Percentiles rank a stretch among this genome's conserved stretches.
These are phyloP conservation scores for Simalia tracyae DNA, from an alignment of 2,797 vertebrate species.

Conservation along the genomic window DNA sequence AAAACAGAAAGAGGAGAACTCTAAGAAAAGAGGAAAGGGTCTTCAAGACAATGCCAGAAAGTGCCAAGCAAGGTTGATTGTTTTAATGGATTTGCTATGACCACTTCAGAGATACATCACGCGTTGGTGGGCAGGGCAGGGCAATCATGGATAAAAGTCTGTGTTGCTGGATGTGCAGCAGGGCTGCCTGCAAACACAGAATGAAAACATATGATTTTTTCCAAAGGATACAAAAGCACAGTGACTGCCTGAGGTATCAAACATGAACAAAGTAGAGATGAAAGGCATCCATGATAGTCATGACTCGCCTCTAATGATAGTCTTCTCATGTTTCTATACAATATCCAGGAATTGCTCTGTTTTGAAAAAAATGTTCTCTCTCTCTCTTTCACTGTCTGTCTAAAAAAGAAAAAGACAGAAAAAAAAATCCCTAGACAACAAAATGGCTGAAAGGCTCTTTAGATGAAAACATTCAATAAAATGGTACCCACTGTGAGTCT, in stretches of 20 bases:
- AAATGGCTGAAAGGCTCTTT: background rate
- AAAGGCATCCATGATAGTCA: background rate
- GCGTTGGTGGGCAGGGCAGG: constrained; percentile 56
- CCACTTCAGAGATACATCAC: constrained; percentile 1
- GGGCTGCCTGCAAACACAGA: constrained; percentile 49
- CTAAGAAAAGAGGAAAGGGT: background rate
- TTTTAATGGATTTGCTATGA: constrained; percentile 15
- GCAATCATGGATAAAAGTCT: constrained; percentile 67
- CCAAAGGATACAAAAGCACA: constrained; percentile 13
- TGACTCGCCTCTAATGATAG: no score
- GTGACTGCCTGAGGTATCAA: constrained; percentile 7
- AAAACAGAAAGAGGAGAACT: background rate
- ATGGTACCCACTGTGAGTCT: background rate
- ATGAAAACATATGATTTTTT: constrained; percentile 55
- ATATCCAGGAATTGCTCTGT: background rate
- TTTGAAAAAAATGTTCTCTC: constrained; percentile 5
- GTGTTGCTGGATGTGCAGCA: constrained; percentile 64
- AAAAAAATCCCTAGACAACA: background rate
- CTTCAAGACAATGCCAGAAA: background rate
- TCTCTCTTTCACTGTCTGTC: background rate
- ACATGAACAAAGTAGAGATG: constrained; percentile 21
- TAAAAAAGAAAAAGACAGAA: background rate
- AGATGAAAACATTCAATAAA: constrained; percentile 22
- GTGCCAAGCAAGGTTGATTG: background rate
- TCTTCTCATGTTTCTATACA: background rate